Evolutionary conservation across 2,113 vertebrate genomes (phyloP).

Genomic region (Perca flavescens): DNA sequence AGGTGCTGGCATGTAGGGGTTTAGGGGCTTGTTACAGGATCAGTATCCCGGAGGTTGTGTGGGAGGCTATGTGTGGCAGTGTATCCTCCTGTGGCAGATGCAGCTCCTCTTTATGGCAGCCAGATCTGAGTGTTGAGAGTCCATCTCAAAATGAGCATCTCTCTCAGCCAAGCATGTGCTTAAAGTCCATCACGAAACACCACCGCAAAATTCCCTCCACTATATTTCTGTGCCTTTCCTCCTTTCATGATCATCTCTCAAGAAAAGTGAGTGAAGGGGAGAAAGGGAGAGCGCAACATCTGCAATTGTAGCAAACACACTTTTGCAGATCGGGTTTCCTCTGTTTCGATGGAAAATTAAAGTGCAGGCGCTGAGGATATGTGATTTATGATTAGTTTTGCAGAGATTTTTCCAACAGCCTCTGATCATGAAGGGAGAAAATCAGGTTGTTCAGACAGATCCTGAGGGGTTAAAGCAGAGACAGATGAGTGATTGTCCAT

Average conservation of each 20-base stretch:
- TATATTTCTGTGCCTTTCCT: conserved; percentile 36
- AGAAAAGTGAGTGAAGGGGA: conserved; percentile 55
- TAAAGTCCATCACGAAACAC: conserved; percentile 45
- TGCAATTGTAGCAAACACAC: conserved; percentile 77
- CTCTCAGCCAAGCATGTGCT: conserved; percentile 59
- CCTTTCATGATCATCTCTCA: conserved; percentile 43
- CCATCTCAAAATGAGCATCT: conserved; percentile 40
- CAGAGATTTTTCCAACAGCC: conserved; percentile 76
- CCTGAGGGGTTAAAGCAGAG: conserved; percentile 63
- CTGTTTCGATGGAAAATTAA: conserved; percentile 80
- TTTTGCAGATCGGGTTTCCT: conserved; percentile 74
- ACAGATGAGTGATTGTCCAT: conserved; percentile 58
- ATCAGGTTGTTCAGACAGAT: conserved; percentile 59
- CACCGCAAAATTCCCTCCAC: conserved; percentile 49
- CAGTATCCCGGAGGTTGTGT: conserved; percentile 43
- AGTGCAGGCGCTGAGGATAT: conserved; percentile 67
- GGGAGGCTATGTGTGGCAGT: conserved; percentile 26
- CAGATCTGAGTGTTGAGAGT: conserved; percentile 42
- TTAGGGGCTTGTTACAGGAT: conserved; percentile 32
- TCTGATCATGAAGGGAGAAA: conserved; percentile 67
- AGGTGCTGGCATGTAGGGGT: conserved; percentile 38
- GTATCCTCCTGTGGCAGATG: conserved; percentile 33
- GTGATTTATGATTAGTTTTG: conserved; percentile 80
- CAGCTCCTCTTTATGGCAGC: conserved; percentile 36
- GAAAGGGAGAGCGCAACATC: conserved; percentile 70